These are phyloP conservation scores for Eueides isabella DNA, from an alignment of 1,140 invertebrate genomes.

Conservation along the genomic window DNA sequence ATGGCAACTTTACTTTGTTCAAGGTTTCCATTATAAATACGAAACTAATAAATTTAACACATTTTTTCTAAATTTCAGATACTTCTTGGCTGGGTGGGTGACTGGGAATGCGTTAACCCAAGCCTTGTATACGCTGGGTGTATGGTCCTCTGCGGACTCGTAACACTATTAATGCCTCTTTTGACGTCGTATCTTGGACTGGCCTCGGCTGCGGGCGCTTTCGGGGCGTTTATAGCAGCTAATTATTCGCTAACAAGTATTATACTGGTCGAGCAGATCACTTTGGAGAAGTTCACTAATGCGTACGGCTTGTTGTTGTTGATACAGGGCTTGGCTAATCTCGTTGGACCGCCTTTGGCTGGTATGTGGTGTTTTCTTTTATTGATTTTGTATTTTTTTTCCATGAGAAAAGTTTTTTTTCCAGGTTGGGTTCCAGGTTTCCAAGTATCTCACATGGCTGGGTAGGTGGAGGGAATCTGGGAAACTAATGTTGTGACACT, in stretches of 20 bases:
- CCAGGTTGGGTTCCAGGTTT: no score
- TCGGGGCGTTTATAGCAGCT: slow-evolving; percentile 93
- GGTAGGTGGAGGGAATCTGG: no score
- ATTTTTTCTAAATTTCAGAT: background rate
- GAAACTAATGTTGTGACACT: no score
- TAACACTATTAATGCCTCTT: slow-evolving; percentile 88
- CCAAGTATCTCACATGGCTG: no score
- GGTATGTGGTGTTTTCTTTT: slow-evolving; percentile 78
- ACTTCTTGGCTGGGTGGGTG: slow-evolving; percentile 91
- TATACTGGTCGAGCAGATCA: slow-evolving; percentile 92
- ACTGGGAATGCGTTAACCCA: slow-evolving; percentile 89
- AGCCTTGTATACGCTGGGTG: slow-evolving; percentile 90
- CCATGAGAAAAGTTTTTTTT: slow-evolving; percentile 54
- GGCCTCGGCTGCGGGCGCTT: slow-evolving; percentile 86
- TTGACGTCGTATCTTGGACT: slow-evolving; percentile 84
- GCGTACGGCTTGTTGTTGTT: slow-evolving; percentile 94
- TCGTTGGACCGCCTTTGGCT: slow-evolving; percentile 93
- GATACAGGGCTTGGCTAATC: slow-evolving; percentile 94
- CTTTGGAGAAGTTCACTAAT: slow-evolving; percentile 93
- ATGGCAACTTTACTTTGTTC: no score
- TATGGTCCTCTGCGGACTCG: slow-evolving; percentile 89
- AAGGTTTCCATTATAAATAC: no score
- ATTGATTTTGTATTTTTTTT: background rate
- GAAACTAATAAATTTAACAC: background rate
- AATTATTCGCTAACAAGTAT: slow-evolving; percentile 94